Evolutionary conservation across 2,888 invertebrate species (phyloP), one percentile per base, ranked within the genome.

Genomic region (Galerucella nymphaeae): DNA sequence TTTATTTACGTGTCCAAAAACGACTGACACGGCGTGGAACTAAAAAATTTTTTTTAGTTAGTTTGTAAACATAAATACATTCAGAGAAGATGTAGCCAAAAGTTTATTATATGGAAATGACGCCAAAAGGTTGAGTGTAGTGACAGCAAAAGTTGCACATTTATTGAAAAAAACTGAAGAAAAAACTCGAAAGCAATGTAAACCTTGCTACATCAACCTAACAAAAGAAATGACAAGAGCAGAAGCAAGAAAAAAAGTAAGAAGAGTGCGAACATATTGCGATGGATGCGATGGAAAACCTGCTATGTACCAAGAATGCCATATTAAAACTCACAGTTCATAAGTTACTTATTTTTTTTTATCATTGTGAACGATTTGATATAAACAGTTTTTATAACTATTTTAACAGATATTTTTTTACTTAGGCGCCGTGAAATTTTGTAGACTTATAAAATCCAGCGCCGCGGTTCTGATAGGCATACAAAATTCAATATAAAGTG

Each of bases 181-280:
- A 18, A 48, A 64, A 64, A 64, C 64, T 64, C 50, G 50, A 64
- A 64, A 50, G 64, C 64, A 50, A 64, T 63, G 63, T 48, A 66
- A 30, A 53, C 50, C 66, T 66, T 66, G 55, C n/a, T 55, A 55
- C 30, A 66, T 41, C 41, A 66, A 55, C 66, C 57, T 57, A 38
- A 55, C 66, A 66, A 66, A 66, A 66, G 20, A 66, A 66, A 53
- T 65, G 65, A 50, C 53, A 14, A 65, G 38, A 65, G 53, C 20
- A 65, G 53, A 65, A 53, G 53, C 38, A 38, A 65, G 53, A 65
- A 65, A 57, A 57, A 66, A 66, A 42, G 42, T 42, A 20, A 57
- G 55, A 57, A 57, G 57, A 66, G 41, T 65, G 48, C 38, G n/a
- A 62, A 30, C 48, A 50, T 65, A 50, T 65, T 64, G 48, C 50